Conservation (phyloP, 2,888 invertebrate genomes). For the Cylloceria caligata region DNA sequence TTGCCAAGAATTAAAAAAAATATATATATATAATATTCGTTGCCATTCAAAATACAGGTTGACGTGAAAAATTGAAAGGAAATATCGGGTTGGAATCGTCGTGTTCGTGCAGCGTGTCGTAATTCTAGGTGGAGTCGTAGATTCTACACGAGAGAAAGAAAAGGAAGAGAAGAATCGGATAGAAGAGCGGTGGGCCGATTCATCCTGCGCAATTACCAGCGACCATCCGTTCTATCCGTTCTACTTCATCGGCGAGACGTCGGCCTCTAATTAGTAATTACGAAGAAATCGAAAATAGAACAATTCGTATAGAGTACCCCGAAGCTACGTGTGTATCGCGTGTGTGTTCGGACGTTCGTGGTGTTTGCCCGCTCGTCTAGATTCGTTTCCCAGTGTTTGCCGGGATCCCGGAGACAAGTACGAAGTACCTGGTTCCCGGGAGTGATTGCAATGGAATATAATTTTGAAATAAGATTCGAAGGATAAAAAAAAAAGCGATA, state of each 20-base stretch:
- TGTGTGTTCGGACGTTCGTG: background rate
- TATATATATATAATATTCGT: conserved; percentile 24
- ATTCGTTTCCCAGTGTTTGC: conserved; percentile 55
- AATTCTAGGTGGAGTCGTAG: conserved; percentile 38
- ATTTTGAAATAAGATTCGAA: conserved; percentile 30
- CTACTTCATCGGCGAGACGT: conserved; percentile 73
- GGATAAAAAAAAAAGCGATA: conserved; percentile 18
- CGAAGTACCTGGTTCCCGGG: conserved; percentile 33
- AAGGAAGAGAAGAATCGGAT: conserved; percentile 39
- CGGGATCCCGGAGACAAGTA: conserved; percentile 51
- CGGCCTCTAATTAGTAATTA: conserved; percentile 76
- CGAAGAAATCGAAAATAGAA: conserved; percentile 76
- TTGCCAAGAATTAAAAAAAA: conserved; percentile 3
- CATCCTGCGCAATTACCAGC: conserved; percentile 74
- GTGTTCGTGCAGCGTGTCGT: conserved; percentile 20
- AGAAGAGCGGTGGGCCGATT: conserved; percentile 54
- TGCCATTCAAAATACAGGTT: too few relatives aligned
- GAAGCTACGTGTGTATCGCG: conserved; percentile 31
- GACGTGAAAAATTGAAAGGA: conserved; percentile 41
- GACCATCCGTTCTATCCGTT: conserved; percentile 73
- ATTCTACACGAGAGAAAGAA: conserved; percentile 50
- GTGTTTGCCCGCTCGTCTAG: conserved; percentile 51
- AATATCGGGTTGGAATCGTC: conserved; percentile 23
- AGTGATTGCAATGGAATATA: conserved; percentile 42
- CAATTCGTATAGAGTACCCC: conserved; percentile 56